Conservation (phyloP, 2,888 invertebrate species). For the Papilio protenor region DNA sequence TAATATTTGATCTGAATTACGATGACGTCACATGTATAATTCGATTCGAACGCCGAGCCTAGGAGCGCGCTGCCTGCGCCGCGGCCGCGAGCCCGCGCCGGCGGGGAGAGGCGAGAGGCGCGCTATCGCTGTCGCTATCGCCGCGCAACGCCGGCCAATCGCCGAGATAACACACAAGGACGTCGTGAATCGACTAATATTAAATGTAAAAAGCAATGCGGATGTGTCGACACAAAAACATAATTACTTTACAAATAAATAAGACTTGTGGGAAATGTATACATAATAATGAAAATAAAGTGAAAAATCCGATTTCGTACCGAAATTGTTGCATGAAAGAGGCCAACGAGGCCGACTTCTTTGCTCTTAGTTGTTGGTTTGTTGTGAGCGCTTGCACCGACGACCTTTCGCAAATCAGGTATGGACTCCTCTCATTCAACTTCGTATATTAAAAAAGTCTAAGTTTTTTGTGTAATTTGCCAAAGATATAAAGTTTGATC, state of each 20-base stretch:
- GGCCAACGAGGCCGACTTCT: not conserved
- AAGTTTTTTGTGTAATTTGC: not conserved
- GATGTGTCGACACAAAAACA: not conserved
- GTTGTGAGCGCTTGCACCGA: too few species aligned
- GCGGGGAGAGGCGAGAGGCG: not conserved
- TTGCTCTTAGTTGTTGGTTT: too few species aligned
- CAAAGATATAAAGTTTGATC: not conserved
- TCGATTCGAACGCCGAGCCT: not conserved
- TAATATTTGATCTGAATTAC: not conserved
- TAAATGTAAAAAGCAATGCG: not conserved
- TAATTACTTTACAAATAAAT: not conserved
- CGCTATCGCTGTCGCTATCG: not conserved
- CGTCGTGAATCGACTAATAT: not conserved
- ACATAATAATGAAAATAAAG: not conserved
- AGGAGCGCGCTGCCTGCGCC: not conserved
- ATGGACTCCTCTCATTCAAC: too few species aligned
- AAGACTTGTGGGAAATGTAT: not conserved
- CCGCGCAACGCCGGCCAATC: not conserved
- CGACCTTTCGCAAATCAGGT: too few species aligned
- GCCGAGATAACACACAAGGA: not conserved
- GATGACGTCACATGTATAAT: not conserved
- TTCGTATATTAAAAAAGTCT: too few species aligned
- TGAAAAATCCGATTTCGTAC: not conserved
- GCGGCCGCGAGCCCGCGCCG: not conserved
- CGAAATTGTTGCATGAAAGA: not conserved